phyloP scores from a whole-genome alignment of 2,113 vertebrate genomes.

The Labeo rohita region DNA sequence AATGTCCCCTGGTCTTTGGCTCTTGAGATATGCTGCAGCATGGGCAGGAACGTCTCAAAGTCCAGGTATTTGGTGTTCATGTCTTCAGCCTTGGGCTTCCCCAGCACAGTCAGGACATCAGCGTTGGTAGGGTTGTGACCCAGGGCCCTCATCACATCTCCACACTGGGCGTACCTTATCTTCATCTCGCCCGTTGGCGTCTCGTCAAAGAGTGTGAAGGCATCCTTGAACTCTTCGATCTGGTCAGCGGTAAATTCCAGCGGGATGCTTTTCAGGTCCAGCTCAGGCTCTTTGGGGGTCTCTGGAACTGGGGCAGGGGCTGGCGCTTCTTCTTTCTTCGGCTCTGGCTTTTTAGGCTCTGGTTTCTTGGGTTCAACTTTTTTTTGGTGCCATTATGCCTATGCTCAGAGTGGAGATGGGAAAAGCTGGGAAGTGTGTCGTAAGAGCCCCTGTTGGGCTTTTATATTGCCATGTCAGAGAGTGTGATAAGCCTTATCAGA shows the following conservation, averaged over 20 bases:
- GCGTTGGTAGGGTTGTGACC: slow-evolving; percentile 97
- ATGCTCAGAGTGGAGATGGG: slow-evolving; percentile 26
- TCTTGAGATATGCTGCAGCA: slow-evolving; percentile 91
- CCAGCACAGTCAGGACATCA: slow-evolving; percentile 89
- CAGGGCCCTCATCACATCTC: slow-evolving; percentile 90
- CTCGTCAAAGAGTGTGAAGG: slow-evolving; percentile 91
- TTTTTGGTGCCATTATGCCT: slow-evolving; percentile 65
- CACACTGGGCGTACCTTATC: slow-evolving; percentile 88
- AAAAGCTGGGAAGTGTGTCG: slow-evolving; percentile 19
- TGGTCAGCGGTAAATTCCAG: slow-evolving; percentile 84
- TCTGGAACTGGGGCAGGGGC: slow-evolving; percentile 60
- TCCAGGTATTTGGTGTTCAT: slow-evolving; percentile 87
- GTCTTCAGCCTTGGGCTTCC: slow-evolving; percentile 90
- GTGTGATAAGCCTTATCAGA: slow-evolving; percentile 58
- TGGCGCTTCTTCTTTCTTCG: slow-evolving; percentile 72
- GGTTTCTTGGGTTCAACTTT: slow-evolving; percentile 76
- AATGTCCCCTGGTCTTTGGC: slow-evolving; percentile 92
- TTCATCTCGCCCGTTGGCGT: slow-evolving; percentile 89
- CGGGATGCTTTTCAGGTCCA: slow-evolving; percentile 70
- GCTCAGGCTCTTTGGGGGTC: slow-evolving; percentile 60
- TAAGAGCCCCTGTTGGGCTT: slow-evolving; percentile 28
- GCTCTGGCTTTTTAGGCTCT: slow-evolving; percentile 65
- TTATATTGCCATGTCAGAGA: slow-evolving; percentile 46
- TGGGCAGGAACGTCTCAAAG: slow-evolving; percentile 93
- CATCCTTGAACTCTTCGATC: slow-evolving; percentile 92